Percentiles rank a stretch among this genome's conserved stretches.
These are phyloP conservation scores for Noturus placidus DNA, from an alignment of 2,113 vertebrate genomes.

Conservation along the genomic window DNA sequence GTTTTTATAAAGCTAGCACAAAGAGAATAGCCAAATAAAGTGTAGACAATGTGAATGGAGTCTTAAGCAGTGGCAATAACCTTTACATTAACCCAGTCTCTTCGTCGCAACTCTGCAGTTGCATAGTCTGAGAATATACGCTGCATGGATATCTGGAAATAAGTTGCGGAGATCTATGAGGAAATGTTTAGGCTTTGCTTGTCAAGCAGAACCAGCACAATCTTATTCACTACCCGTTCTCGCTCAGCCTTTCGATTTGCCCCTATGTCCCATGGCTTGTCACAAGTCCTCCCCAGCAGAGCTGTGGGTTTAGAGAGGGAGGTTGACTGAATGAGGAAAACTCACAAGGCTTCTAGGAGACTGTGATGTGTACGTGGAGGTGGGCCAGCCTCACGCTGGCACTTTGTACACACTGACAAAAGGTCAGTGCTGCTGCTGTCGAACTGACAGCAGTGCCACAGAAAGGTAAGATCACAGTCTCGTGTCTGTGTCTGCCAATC, in stretches of 20 bases:
- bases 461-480: slow-evolving; percentile 67
- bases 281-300: slow-evolving; percentile 26
- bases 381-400: slow-evolving; percentile 49
- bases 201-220: slow-evolving; percentile 11
- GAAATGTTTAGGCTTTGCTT: not conserved
- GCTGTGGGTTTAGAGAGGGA: slow-evolving; percentile 18
- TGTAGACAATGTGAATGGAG: not conserved
- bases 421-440: slow-evolving; percentile 55
- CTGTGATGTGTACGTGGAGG: slow-evolving; percentile 53
- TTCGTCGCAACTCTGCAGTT: not conserved
- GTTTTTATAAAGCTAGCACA: not conserved
- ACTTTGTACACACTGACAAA: slow-evolving; percentile 57
- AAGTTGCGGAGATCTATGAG: not conserved
- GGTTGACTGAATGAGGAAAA: slow-evolving; percentile 5
- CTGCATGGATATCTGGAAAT: not conserved
- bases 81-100: not conserved
- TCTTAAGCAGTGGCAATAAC: not conserved
- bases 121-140: not conserved
- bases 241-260: slow-evolving; percentile 50
- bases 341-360: slow-evolving; percentile 49
- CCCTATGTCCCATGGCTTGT: slow-evolving; percentile 22
- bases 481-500: slow-evolving; percentile 62
- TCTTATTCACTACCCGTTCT: not conserved
- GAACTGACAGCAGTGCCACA: slow-evolving; percentile 59
- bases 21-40: not conserved